phyloP scores from a whole-genome alignment of 2,888 invertebrate species.

The Coecobrya sp. region DNA sequence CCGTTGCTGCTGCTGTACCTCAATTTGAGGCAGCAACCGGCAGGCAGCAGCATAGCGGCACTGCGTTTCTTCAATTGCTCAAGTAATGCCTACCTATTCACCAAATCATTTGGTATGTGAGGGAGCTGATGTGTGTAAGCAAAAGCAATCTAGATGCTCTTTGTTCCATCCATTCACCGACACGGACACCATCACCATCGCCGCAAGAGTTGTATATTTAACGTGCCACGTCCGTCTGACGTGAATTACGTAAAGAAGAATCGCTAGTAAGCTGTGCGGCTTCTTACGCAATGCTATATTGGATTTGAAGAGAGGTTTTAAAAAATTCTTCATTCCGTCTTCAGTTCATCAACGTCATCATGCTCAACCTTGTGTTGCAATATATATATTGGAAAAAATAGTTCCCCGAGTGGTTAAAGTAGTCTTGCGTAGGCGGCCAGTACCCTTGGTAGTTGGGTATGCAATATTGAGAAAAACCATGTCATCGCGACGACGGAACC shows the following conservation, averaged over 20 bases:
- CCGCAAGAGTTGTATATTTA: slow-evolving; percentile 27
- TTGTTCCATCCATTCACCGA: background rate
- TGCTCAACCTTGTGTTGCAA: background rate
- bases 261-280: background rate
- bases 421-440: background rate
- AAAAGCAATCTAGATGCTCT: slow-evolving; percentile 35
- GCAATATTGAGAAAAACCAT: too few relatives aligned
- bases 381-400: background rate
- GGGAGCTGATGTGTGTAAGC: slow-evolving; percentile 48
- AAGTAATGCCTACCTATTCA: slow-evolving; percentile 42
- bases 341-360: slow-evolving; percentile 51
- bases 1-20: slow-evolving; percentile 61
- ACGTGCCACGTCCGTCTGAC: background rate
- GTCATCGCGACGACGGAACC: too few relatives aligned
- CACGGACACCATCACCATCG: slow-evolving; percentile 8
- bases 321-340: slow-evolving; percentile 39
- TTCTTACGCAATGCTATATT: background rate
- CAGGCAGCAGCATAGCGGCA: slow-evolving; percentile 15
- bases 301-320: background rate
- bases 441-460: too few relatives aligned
- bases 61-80: slow-evolving; percentile 10
- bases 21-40: slow-evolving; percentile 65
- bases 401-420: background rate
- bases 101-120: slow-evolving; percentile 61
- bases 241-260: slow-evolving; percentile 13